Conservation (phyloP, 2,113 vertebrate genomes). For the Rutilus rutilus region DNA sequence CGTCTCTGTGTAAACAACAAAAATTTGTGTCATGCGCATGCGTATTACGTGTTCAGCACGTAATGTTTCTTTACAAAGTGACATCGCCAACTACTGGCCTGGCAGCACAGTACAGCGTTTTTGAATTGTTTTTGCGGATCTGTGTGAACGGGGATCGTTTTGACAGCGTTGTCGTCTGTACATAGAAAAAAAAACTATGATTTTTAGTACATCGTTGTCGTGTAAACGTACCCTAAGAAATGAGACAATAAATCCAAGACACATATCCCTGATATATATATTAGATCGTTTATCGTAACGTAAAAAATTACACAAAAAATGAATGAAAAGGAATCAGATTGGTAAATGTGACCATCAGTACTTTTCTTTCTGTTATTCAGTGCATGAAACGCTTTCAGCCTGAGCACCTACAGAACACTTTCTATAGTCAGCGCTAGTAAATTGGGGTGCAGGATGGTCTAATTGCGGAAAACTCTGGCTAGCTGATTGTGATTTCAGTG, state of each 20-base stretch:
- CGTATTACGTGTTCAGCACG: too few relatives aligned
- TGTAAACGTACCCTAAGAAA: too few relatives aligned
- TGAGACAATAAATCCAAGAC: background rate
- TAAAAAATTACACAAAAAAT: background rate
- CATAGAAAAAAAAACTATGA: too few relatives aligned
- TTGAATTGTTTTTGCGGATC: too few relatives aligned
- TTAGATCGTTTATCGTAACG: background rate
- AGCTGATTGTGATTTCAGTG: slow-evolving; percentile 64
- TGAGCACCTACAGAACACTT: background rate
- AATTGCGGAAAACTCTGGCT: slow-evolving; percentile 42
- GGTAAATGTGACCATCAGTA: background rate
- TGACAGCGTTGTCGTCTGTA: too few relatives aligned
- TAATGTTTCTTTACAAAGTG: too few relatives aligned
- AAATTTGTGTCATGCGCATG: too few relatives aligned
- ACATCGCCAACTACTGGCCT: too few relatives aligned
- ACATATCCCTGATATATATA: background rate
- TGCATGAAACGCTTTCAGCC: slow-evolving; percentile 3
- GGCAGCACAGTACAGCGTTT: too few relatives aligned
- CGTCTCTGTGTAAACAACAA: too few relatives aligned
- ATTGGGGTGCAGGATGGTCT: slow-evolving; percentile 38
- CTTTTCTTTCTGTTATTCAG: background rate
- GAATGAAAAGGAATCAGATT: background rate
- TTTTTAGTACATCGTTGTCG: too few relatives aligned
- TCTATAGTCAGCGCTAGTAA: background rate
- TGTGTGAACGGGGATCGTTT: too few relatives aligned